Conservation (phyloP, 2,113 vertebrate genomes). For the Bufo bufo region DNA sequence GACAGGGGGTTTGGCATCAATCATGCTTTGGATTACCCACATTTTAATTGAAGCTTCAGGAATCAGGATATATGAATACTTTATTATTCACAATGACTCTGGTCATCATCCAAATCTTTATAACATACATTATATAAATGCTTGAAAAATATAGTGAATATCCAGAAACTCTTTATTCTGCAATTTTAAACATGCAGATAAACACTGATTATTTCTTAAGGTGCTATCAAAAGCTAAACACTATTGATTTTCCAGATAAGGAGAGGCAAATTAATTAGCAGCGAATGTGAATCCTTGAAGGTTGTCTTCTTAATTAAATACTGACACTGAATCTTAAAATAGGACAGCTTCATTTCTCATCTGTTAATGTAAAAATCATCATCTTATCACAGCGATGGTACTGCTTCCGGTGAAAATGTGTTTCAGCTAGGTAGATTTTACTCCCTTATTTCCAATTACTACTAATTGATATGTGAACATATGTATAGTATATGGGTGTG, state of each 20-base stretch:
- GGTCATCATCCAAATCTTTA: not conserved
- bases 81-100: not conserved
- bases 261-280: constrained; percentile 35
- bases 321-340: constrained; percentile 25
- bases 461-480: not conserved
- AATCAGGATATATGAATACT: not conserved
- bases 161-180: not conserved
- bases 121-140: not conserved
- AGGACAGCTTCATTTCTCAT: not conserved
- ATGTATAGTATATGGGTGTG: not conserved
- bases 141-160: not conserved
- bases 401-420: not conserved
- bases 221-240: constrained; percentile 26
- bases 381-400: not conserved
- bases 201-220: not conserved
- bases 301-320: constrained; percentile 16
- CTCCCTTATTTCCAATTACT: not conserved
- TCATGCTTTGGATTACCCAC: not conserved
- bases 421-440: not conserved
- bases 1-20: not conserved
- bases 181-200: not conserved
- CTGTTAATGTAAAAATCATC: not conserved
- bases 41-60: not conserved
- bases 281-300: constrained; percentile 10
- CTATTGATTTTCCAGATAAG: constrained; percentile 25